Percentiles rank a stretch among this genome's conserved stretches.
phyloP scores from a whole-genome alignment of 2,113 vertebrate genomes.

The Bufo gargarizans region DNA sequence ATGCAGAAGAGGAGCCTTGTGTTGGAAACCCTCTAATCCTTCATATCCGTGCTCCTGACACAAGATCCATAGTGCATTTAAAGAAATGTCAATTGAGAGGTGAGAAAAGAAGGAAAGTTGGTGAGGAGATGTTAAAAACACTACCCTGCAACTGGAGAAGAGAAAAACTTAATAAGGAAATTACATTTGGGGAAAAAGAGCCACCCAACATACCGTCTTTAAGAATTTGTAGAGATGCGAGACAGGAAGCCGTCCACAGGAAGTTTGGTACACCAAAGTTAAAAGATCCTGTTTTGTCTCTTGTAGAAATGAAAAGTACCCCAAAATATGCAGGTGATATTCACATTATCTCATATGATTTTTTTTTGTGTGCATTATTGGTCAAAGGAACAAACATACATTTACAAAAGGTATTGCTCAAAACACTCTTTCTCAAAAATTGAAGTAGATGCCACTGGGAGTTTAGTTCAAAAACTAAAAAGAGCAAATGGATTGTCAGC shows the following conservation, averaged over 20 bases:
- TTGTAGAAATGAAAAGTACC: neutral
- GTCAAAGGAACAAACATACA: too few species aligned
- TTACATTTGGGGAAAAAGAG: constrained; percentile 3
- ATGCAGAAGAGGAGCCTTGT: neutral
- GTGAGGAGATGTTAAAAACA: constrained; percentile 3
- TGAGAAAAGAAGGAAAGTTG: constrained; percentile 9
- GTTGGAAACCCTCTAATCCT: neutral
- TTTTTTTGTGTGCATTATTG: too few species aligned
- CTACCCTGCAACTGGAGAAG: neutral
- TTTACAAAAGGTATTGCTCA: too few species aligned
- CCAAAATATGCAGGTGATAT: neutral
- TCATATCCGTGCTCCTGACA: neutral
- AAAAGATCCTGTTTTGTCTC: neutral
- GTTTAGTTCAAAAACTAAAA: neutral
- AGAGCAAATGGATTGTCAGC: neutral
- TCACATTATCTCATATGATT: too few species aligned
- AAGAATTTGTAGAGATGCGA: constrained; percentile 11
- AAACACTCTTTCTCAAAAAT: neutral
- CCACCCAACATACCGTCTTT: neutral
- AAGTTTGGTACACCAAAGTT: neutral
- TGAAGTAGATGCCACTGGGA: constrained; percentile 2
- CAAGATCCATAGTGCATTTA: too few species aligned
- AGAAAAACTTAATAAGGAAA: constrained; percentile 1
- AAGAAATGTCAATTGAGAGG: constrained; percentile 21
- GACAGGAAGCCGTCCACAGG: neutral